Evolutionary conservation across 1,140 invertebrate species (phyloP), one percentile per base, ranked within the genome.

Genomic region (Drosophila bocqueti): DNA sequence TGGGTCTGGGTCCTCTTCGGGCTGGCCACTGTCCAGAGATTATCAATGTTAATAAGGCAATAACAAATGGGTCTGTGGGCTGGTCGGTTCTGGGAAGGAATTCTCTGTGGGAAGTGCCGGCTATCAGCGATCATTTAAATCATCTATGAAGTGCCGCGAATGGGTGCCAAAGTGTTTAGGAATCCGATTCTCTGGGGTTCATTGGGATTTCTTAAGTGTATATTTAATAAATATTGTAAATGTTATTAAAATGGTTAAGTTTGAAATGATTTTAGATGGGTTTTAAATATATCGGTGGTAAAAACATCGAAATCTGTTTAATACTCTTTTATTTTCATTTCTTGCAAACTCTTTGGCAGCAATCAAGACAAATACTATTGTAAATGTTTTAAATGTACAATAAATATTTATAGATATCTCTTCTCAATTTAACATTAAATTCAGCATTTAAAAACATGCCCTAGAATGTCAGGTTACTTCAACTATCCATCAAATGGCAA

Each of bases 21-120:
- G 68, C 76, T 86, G 83, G 83, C 83, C 84, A 80, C 47, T 68
- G 84, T 83, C 83, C 83, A 86, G 84, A 87, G 83, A 87, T 87
- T 87, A 87, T 87, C 83, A 84, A 83, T 89, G 80, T 75, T 87
- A 87, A 87, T 87, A 87, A 89, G 81, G 76, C 83, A 83, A 87
- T 87, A 83, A 79, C 79, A 84, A 72, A 60, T 64, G 58, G 54
- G 77, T 59, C 42, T 67, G 67, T 46, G 67, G 67, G 61, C 62
- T 36, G 64, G 47, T 67, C 31, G 62, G 21, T 71, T 67, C 67
- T 71, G 67, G 63, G 67, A 67, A 71, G 63, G 18, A 71, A 21
- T 71, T 54, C 62, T 54, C 62, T 46, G 69, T 71, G 66, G 66
- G 65, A 71, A 60, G 69, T 71, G 65, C 13, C 52, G 2, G 26